Conservation (phyloP, 1,140 invertebrate species). For the Bombus soroeensis region DNA sequence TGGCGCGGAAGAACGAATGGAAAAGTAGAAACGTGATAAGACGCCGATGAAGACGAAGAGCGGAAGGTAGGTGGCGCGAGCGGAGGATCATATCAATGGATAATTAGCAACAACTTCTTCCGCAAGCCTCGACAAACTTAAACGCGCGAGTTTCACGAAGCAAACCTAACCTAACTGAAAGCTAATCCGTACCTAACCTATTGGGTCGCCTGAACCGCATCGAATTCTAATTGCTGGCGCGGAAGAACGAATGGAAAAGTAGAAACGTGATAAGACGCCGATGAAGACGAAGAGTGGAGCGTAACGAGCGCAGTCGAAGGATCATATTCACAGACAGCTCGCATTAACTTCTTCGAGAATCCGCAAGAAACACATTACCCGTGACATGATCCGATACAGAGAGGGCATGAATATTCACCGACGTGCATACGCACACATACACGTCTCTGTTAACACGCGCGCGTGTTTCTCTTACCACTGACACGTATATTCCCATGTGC, state of each 20-base stretch:
- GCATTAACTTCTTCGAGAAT: conserved; percentile 21
- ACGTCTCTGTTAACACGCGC: no score
- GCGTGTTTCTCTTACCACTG: not conserved
- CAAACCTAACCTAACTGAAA: no score
- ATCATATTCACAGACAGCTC: not conserved
- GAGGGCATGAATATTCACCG: conserved; percentile 47
- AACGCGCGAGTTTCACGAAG: no score
- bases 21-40: not conserved
- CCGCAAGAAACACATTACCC: conserved; percentile 47
- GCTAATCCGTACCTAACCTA: no score
- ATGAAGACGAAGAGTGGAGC: not conserved
- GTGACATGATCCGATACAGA: conserved; percentile 41
- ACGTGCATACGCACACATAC: not conserved
- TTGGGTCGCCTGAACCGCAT: no score
- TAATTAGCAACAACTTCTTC: no score
- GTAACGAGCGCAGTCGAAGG: not conserved
- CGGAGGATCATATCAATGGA: no score
- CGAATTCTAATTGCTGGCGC: no score
- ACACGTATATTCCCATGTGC: not conserved
- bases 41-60: no score
- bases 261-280: not conserved
- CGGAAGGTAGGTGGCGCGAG: no score
- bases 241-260: not conserved
- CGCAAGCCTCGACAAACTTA: no score
- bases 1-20: not conserved